These are phyloP conservation scores for Dione vanillae DNA, from an alignment of 2,888 invertebrate genomes.

Conservation along the genomic window DNA sequence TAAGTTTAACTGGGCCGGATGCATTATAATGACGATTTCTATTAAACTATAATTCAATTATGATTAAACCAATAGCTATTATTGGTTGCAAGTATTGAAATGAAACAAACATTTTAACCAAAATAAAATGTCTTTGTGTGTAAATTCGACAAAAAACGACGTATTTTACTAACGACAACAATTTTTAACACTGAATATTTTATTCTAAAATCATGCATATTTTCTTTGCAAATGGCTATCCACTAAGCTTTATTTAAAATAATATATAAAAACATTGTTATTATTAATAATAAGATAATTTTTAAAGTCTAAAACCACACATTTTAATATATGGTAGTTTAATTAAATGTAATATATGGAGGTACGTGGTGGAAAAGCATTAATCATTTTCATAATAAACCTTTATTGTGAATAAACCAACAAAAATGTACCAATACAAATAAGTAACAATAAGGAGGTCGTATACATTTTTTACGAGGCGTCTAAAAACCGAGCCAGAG, in stretches of 20 bases:
- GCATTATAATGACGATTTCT: not conserved
- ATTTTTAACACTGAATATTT: too few species aligned
- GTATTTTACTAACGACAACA: too few species aligned
- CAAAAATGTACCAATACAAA: not conserved
- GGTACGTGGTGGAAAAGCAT: not conserved
- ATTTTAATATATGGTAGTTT: too few species aligned
- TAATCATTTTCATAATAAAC: not conserved
- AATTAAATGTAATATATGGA: too few species aligned
- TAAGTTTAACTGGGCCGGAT: too few species aligned
- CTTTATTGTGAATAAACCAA: not conserved
- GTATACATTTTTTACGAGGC: not conserved
- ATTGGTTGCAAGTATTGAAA: not conserved
- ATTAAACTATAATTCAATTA: not conserved
- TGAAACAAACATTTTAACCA: constrained; percentile 3
- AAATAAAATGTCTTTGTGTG: too few species aligned
- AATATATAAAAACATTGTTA: too few species aligned
- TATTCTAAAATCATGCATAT: constrained; percentile 22
- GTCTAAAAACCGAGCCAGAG: not conserved
- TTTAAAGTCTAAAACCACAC: too few species aligned
- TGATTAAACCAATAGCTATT: not conserved
- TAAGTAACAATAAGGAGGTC: not conserved
- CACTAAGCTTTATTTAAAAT: too few species aligned
- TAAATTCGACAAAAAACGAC: constrained; percentile 47
- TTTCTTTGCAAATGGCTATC: constrained; percentile 7
- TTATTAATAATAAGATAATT: too few species aligned